These are phyloP conservation scores for Pempheris klunzingeri DNA, from an alignment of 2,797 vertebrate genomes.

Conservation along the genomic window DNA sequence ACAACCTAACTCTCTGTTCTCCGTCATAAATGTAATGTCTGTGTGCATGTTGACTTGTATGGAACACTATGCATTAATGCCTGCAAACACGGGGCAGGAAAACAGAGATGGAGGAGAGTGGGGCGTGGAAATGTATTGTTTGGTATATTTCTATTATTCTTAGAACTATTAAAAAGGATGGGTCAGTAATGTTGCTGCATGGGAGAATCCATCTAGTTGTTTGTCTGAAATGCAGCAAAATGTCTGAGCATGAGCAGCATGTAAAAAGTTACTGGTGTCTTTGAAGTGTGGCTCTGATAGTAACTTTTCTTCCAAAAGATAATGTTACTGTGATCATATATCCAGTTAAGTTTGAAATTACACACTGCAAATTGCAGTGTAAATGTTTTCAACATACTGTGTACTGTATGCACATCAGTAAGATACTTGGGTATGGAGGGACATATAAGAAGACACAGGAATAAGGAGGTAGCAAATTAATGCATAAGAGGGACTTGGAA, in stretches of 20 bases:
- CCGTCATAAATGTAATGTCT: constrained; percentile 41
- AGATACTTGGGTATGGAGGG: not conserved
- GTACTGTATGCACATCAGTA: not conserved
- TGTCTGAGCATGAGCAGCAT: constrained; percentile 5
- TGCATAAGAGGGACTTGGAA: not conserved
- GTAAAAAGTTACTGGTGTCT: not conserved
- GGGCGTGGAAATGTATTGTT: constrained; percentile 22
- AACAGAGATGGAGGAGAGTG: constrained; percentile 17
- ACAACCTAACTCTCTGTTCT: constrained; percentile 28
- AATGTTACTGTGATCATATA: not conserved
- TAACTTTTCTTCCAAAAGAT: not conserved
- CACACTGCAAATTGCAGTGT: not conserved
- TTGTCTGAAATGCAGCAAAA: constrained; percentile 18
- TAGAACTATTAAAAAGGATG: constrained; percentile 48
- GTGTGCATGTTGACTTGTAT: constrained; percentile 52
- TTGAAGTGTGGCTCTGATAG: not conserved
- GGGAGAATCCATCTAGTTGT: constrained; percentile 20
- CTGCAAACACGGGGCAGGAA: constrained; percentile 14
- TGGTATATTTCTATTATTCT: constrained; percentile 46
- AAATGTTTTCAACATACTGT: not conserved
- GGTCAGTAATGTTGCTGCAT: constrained; percentile 33
- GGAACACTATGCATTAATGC: constrained; percentile 46
- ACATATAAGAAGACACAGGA: not conserved
- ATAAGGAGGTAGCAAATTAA: not conserved
- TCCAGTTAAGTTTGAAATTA: not conserved